Evolutionary conservation across 2,797 vertebrate species (phyloP).

Genomic region (Sebastes kiyomatsui): DNA sequence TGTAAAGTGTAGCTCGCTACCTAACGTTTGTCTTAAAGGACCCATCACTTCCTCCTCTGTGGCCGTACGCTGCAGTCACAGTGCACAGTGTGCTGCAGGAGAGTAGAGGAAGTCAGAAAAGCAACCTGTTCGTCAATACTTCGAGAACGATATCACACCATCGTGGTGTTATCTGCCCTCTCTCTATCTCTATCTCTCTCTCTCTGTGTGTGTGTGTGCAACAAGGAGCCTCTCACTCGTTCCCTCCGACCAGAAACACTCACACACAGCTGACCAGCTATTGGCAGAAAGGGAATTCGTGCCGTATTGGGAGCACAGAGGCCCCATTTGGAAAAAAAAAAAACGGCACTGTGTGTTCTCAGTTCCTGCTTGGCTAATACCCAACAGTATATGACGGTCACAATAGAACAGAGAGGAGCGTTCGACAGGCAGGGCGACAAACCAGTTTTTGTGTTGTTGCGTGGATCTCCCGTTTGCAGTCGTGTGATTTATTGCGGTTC

Average conservation of each 20-base stretch:
- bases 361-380: constrained; percentile 52
- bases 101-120: constrained; percentile 37
- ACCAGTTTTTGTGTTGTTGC: constrained; percentile 9
- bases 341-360: constrained; percentile 12
- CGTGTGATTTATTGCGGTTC: constrained; percentile 23
- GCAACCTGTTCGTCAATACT: constrained; percentile 1
- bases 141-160: constrained; percentile 2
- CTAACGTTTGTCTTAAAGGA: neutral
- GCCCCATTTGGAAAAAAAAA: constrained; percentile 39
- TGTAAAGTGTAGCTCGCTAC: neutral
- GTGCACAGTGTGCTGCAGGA: neutral
- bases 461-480: neutral
- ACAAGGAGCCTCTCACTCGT: constrained; percentile 2
- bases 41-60: constrained; percentile 36
- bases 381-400: constrained; percentile 8
- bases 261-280: constrained; percentile 29
- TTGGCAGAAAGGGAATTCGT: constrained; percentile 50
- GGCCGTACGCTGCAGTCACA: neutral
- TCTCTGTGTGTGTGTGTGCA: neutral
- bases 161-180: neutral
- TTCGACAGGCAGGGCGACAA: neutral
- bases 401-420: neutral
- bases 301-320: constrained; percentile 49
- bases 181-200: neutral
- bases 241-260: neutral